Evolutionary conservation across 2,797 vertebrate genomes (phyloP).

Genomic region (Rhyacichthys aspro): DNA sequence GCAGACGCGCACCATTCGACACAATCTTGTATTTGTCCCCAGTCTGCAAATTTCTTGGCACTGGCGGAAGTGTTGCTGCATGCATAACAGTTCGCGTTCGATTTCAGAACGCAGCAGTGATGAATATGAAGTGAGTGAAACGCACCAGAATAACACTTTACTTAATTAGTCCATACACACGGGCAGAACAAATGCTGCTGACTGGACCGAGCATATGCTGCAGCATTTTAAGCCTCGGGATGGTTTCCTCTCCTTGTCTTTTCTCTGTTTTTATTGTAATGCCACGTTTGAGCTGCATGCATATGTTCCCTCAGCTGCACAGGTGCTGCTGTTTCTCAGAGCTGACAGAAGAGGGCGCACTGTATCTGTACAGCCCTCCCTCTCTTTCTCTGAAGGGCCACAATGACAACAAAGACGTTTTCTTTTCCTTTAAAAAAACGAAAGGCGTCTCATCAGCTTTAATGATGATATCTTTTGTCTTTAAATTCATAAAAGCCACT

Average conservation of each 20-base stretch:
- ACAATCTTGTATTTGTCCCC: conserved; percentile 55
- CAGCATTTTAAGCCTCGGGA: conserved; percentile 40
- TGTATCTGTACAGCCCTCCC: conserved; percentile 30
- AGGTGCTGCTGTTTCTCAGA: conserved; percentile 44
- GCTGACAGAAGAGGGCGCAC: conserved; percentile 71
- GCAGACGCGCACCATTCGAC: conserved; percentile 11
- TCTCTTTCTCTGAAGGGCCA: background rate
- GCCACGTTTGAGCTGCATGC: conserved; percentile 1
- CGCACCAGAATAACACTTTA: conserved; percentile 81
- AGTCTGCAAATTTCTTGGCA: conserved; percentile 79
- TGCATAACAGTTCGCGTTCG: conserved; percentile 79
- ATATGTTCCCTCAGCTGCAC: conserved; percentile 13
- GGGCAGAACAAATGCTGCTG: conserved; percentile 77
- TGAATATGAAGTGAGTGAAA: conserved; percentile 82
- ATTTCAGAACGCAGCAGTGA: conserved; percentile 77
- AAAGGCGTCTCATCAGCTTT: background rate
- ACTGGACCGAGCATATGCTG: conserved; percentile 66
- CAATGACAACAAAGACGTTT: background rate
- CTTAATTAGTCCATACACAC: conserved; percentile 79
- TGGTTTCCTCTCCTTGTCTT: conserved; percentile 15
- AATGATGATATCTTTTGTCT: background rate
- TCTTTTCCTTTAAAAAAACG: background rate
- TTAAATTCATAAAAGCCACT: background rate
- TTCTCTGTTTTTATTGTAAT: background rate
- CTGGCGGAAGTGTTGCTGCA: conserved; percentile 80